Evolutionary conservation across 2,113 vertebrate species (phyloP).

Genomic region (Montifringilla adamsi): DNA sequence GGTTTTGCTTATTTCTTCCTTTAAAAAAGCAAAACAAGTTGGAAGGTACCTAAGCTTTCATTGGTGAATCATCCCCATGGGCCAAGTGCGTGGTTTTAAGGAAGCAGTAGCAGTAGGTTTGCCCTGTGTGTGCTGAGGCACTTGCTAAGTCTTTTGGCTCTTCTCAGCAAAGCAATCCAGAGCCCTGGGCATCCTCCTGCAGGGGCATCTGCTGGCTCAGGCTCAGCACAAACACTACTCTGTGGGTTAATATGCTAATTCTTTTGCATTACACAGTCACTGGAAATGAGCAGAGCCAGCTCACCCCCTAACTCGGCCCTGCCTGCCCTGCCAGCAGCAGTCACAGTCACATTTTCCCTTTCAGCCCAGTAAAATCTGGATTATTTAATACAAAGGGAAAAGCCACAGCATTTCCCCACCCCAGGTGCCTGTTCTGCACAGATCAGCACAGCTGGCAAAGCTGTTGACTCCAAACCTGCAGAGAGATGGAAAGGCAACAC

Average conservation of each 20-base stretch:
- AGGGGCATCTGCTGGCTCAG: background rate
- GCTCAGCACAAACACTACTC: background rate
- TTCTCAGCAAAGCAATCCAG: background rate
- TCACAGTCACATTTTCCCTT: background rate
- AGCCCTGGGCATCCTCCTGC: background rate
- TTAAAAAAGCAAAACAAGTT: background rate
- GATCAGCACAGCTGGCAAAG: background rate
- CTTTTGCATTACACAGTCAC: background rate
- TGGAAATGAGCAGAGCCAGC: background rate
- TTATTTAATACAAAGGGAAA: background rate
- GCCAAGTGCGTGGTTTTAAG: accelerated
- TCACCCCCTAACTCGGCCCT: background rate
- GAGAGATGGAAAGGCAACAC: background rate
- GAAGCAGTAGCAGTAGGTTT: background rate
- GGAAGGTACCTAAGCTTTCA: background rate
- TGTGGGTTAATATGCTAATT: accelerated
- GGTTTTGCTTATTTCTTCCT: background rate
- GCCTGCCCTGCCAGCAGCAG: background rate
- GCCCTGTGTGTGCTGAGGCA: background rate
- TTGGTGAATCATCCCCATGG: too few relatives aligned
- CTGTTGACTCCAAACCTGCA: background rate
- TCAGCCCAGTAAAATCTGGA: background rate
- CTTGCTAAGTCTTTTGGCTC: background rate
- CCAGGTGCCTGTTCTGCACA: background rate
- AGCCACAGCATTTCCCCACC: background rate